Base-by-base conservation (phyloP, 2,888 invertebrate species). In the Drosophila ochracea region DNA sequence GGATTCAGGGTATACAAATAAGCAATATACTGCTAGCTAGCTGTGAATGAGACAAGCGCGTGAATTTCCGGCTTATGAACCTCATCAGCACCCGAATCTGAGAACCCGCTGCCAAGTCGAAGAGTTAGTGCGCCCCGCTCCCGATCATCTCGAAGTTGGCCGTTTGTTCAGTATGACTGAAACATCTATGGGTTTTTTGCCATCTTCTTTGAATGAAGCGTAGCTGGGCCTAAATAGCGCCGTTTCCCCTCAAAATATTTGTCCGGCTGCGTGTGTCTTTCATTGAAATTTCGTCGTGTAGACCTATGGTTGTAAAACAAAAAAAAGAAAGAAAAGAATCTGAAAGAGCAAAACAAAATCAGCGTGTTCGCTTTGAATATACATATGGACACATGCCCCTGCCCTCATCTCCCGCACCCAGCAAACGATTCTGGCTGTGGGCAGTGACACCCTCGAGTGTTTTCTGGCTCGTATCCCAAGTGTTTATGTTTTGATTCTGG, bases 401-500 rank as follows among this genome's bases (percentile, higher is more conserved):
- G 37, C 41, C 39, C 21, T 5, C 25, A 11, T 37, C 28, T 30
- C 47, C 16, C 16, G 19, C n/a, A 19, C 7, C 31, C 7, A 54
- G 21, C 16, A 25, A 19, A 35, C 39, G 13, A 2, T n/a, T 11
- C 43, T 54, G 31, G 10, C 53, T 43, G 35, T 61, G 43, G 55
- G 31, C 59, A 25, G 37, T 63, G 54, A 62, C 53, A 43, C 60
- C 37, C 25, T 35, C n/a, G 41, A 25, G 43, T 52, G 35, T 30
- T 61, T 57, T 65, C 47, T 65, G 35, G 28, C 47, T 64, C 61
- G 61, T 43, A 52, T 68, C 70, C 79, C 66, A 84, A 79, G 78
- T 90, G 87, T 87, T 89, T 89, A 84, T 80, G 88, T 91, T 89
- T 90, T 79, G 80, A 66, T 78, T 80, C 77, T 69, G 74, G 62